Percentiles rank a stretch among this genome's conserved stretches.
These are phyloP conservation scores for Scomber colias DNA, from an alignment of 2,113 vertebrate genomes.

Conservation along the genomic window DNA sequence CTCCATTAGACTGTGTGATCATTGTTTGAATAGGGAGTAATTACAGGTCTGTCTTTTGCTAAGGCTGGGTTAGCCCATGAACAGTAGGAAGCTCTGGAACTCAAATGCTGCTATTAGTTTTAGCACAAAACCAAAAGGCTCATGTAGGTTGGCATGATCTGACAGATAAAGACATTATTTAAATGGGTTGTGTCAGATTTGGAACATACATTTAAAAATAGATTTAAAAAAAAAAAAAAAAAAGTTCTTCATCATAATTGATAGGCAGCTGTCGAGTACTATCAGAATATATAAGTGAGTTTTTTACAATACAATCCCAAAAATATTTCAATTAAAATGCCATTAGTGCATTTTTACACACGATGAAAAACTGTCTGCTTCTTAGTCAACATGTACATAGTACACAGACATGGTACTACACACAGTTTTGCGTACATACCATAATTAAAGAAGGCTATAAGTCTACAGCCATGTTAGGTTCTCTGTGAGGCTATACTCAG, in stretches of 20 bases:
- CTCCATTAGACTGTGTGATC: constrained; percentile 17
- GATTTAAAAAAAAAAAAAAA: too few relatives aligned
- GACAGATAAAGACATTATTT: too few relatives aligned
- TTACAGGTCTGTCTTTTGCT: constrained; percentile 14
- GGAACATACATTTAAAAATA: too few relatives aligned
- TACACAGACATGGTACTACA: too few relatives aligned
- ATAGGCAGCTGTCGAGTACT: not conserved
- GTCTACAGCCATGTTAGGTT: not conserved
- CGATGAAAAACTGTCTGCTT: not conserved
- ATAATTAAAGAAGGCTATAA: not conserved
- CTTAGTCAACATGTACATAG: not conserved
- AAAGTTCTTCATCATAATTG: not conserved
- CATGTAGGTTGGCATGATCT: too few relatives aligned
- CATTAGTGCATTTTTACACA: not conserved
- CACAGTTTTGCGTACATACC: not conserved
- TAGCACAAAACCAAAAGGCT: not conserved
- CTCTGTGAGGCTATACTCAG: not conserved
- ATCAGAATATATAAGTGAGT: not conserved
- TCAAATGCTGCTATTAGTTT: not conserved
- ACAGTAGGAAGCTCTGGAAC: not conserved
- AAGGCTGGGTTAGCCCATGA: not conserved
- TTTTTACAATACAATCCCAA: not conserved
- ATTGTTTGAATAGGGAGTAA: constrained; percentile 18
- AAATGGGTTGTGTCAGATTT: too few relatives aligned
- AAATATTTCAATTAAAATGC: not conserved